Evolutionary conservation across 2,888 invertebrate genomes (phyloP), one percentile per base, ranked within the genome.

Genomic region (Tenthredo notha): DNA sequence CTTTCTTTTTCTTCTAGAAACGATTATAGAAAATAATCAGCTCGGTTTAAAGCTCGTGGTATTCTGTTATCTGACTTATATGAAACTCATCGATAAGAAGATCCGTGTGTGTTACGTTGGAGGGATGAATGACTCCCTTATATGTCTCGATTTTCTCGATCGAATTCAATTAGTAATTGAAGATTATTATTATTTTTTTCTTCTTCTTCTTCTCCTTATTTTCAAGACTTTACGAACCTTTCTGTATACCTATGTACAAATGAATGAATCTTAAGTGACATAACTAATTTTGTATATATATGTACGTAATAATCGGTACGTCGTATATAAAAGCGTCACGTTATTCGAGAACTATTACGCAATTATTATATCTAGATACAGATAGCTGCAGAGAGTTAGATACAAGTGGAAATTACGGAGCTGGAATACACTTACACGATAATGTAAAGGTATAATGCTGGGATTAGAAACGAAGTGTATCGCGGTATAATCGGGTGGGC

Each of bases 391-490:
- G 1, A 6, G 15, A 37, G 4, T 10, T 29, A 70, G 2, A 70
- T 18, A 9, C 21, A 21, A 15, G 37, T 37, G 18, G 43, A 72
- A 72, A 72, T 72, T 40, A 72, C 72, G 72, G 2, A 21, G 72
- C 21, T 4, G 43, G 3, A 15, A 72, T 72, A 72, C 72, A 72
- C 72, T 72, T 72, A 25, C 50, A 18, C 50, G 33, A 54, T 77
- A 50, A 77, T 77, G 50, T 29, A 12, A 75, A 50, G 77, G 50
- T 33, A 77, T 33, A 75, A 54, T 54, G 50, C 47, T 0, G 29
- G 77, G 77, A 77, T 77, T 77, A 77, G 77, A 77, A 77, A 77
- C 77, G 54, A 29, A 33, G 29, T 21, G 7, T 37, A 77, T 77
- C 77, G 77, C 40, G 47, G 50, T 58, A 80, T 80, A 80, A 58